A percentile compares a stretch with the other conserved stretches of the same genome.
These are phyloP conservation scores for Solea solea DNA, from an alignment of 2,113 vertebrate species.

Conservation along the genomic window DNA sequence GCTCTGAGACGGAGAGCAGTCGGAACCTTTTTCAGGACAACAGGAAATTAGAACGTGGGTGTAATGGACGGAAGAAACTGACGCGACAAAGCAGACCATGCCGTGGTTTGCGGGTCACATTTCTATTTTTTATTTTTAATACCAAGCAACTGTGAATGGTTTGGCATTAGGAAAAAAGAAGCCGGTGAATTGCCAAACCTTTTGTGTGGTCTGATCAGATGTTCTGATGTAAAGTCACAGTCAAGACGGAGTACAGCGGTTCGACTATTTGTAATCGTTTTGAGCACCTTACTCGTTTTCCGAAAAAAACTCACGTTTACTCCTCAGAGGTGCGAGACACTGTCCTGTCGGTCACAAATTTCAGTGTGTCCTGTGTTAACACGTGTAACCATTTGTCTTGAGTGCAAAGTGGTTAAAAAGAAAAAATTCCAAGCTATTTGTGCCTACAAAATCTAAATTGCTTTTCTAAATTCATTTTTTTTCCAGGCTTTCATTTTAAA, in stretches of 20 bases:
- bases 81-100: constrained; percentile 28
- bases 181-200: constrained; percentile 6
- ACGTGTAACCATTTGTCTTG: constrained; percentile 41
- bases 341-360: constrained; percentile 46
- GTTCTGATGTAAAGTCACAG: constrained; percentile 13
- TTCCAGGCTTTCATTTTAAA: constrained; percentile 41
- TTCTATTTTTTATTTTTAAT: constrained; percentile 63
- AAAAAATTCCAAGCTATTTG: constrained; percentile 39
- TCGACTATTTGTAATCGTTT: constrained; percentile 35
- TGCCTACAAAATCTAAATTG: constrained; percentile 45
- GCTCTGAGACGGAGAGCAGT: constrained; percentile 40
- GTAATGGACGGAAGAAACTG: constrained; percentile 31
- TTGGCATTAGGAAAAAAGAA: constrained; percentile 17
- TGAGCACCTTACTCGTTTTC: constrained; percentile 55
- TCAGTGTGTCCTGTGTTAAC: constrained; percentile 45
- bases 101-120: constrained; percentile 40
- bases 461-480: constrained; percentile 44
- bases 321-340: constrained; percentile 20
- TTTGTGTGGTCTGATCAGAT: constrained; percentile 25
- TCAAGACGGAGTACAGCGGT: constrained; percentile 16
- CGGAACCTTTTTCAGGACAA: constrained; percentile 43
- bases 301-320: background rate
- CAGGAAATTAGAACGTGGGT: constrained; percentile 37
- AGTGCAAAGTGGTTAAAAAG: constrained; percentile 43
- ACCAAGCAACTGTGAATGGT: constrained; percentile 70